These are phyloP conservation scores for Alcedo quadribrachys DNA, from an alignment of 2,797 vertebrate species.

Conservation along the genomic window DNA sequence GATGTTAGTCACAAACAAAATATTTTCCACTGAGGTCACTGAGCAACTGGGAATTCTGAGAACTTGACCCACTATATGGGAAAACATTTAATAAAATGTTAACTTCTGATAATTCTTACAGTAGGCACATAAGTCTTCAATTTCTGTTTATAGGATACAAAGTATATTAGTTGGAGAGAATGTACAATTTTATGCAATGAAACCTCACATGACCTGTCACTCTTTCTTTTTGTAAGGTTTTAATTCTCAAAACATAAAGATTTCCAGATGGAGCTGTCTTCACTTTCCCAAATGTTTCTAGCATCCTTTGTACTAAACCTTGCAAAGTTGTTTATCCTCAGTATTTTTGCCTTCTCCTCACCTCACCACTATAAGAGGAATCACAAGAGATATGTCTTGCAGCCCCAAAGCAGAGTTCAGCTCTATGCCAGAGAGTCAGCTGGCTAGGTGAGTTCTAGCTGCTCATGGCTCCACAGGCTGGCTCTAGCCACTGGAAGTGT, in stretches of 20 bases:
- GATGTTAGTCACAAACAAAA: neutral
- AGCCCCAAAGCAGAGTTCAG: neutral
- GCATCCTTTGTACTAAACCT: neutral
- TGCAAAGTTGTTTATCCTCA: neutral
- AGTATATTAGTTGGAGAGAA: neutral
- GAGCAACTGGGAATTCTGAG: neutral
- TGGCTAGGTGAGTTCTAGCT: accelerated
- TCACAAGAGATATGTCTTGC: accelerated
- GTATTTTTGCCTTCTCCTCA: neutral
- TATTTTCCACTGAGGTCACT: neutral
- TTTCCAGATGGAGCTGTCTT: neutral
- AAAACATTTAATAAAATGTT: neutral
- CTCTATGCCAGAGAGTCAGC: neutral
- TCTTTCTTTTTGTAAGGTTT: neutral
- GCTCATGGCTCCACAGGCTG: accelerated
- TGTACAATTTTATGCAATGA: neutral
- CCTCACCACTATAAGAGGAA: neutral
- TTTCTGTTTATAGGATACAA: neutral
- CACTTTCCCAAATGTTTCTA: neutral
- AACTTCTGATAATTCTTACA: neutral
- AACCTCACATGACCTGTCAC: neutral
- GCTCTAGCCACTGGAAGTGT: neutral
- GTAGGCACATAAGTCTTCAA: neutral
- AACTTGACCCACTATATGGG: neutral
- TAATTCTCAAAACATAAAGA: neutral